These are phyloP conservation scores for Pogoniulus pusillus DNA, from an alignment of 2,797 vertebrate genomes.

Conservation along the genomic window DNA sequence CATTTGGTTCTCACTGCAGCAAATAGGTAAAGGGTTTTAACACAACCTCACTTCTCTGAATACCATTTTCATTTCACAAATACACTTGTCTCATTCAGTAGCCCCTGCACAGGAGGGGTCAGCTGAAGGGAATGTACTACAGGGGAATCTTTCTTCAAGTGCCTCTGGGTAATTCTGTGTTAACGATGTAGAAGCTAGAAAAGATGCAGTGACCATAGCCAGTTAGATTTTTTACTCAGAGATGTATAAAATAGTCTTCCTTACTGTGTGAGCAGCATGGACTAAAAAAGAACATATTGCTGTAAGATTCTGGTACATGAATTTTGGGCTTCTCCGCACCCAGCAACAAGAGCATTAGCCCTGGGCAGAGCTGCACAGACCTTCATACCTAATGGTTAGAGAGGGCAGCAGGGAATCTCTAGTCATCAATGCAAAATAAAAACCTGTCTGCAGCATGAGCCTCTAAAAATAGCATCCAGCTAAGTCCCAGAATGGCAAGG, in stretches of 20 bases:
- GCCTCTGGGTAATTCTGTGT: not conserved
- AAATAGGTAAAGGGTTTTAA: not conserved
- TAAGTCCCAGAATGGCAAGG: not conserved
- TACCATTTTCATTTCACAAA: not conserved
- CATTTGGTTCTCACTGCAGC: not conserved
- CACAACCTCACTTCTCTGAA: not conserved
- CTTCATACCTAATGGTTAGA: accelerated
- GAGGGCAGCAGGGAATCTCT: not conserved
- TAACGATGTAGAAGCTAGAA: not conserved
- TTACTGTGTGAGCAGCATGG: not conserved
- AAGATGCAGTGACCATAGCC: not conserved
- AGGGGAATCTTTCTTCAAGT: not conserved
- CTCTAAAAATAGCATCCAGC: not conserved
- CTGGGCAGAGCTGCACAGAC: not conserved
- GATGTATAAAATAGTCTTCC: not conserved
- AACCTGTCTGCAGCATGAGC: not conserved
- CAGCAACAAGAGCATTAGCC: not conserved
- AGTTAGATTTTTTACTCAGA: not conserved
- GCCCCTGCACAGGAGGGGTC: not conserved
- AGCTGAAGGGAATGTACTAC: not conserved
- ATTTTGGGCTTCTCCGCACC: not conserved
- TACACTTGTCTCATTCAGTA: not conserved
- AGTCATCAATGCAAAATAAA: not conserved
- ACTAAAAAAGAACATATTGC: not conserved
- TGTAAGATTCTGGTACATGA: not conserved